A percentile compares a stretch with the other conserved stretches of the same genome.
These are phyloP conservation scores for Drosophila neotestacea DNA, from an alignment of 2,888 invertebrate species.

Conservation along the genomic window DNA sequence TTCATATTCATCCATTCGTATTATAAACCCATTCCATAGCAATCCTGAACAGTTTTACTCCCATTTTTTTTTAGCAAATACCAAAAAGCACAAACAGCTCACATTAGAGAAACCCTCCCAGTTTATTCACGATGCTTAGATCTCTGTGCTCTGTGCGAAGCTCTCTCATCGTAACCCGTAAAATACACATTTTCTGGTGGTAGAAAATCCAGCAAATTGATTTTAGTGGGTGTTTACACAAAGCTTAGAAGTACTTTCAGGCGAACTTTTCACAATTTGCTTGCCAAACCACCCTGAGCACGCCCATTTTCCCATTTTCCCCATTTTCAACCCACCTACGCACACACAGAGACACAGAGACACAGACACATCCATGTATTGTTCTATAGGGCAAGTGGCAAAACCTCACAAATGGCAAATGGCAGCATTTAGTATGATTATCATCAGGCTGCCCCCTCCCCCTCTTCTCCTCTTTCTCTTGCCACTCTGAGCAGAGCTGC, in stretches of 20 bases:
- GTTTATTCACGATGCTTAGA: neutral
- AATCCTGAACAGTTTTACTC: slow-evolving; percentile 38
- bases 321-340: neutral
- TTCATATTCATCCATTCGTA: slow-evolving; percentile 16
- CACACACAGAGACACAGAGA: neutral
- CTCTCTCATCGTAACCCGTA: slow-evolving; percentile 69
- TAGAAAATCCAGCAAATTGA: slow-evolving; percentile 82
- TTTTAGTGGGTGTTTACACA: slow-evolving; percentile 84
- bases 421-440: slow-evolving; percentile 83
- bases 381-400: slow-evolving; percentile 78
- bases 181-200: slow-evolving; percentile 81
- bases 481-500: slow-evolving; percentile 19
- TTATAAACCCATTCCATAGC: slow-evolving; percentile 49
- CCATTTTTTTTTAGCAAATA: slow-evolving; percentile 30
- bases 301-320: slow-evolving; percentile 42
- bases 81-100: slow-evolving; percentile 48
- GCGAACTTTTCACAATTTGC: slow-evolving; percentile 79
- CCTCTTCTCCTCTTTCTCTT: neutral
- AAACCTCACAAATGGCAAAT: slow-evolving; percentile 82
- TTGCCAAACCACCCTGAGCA: slow-evolving; percentile 66
- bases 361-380: slow-evolving; percentile 27
- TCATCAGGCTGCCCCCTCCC: slow-evolving; percentile 44
- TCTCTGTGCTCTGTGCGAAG: slow-evolving; percentile 10
- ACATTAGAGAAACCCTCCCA: slow-evolving; percentile 23
- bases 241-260: slow-evolving; percentile 76